Conservation (phyloP, 1,140 invertebrate species). For the Muscidifurax raptorellus region DNA sequence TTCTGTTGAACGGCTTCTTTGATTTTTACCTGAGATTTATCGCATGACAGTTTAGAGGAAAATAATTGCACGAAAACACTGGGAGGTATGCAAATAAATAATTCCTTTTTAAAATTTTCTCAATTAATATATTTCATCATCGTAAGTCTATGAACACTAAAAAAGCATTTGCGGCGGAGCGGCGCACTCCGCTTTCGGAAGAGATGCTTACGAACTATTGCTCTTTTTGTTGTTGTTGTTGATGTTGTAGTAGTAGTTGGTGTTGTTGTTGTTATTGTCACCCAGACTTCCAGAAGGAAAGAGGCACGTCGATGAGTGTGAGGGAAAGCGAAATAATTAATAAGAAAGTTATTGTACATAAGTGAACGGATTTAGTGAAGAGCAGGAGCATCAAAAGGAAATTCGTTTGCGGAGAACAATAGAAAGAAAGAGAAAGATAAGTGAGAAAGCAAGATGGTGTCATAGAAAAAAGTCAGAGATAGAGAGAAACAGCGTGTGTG, state of each 20-base stretch:
- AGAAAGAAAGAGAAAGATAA: conserved; percentile 1
- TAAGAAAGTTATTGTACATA: conserved; percentile 8
- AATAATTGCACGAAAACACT: not conserved
- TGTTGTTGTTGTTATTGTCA: conserved; percentile 41
- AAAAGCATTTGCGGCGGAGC: conserved; percentile 68
- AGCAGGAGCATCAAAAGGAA: not conserved
- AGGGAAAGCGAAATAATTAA: conserved; percentile 23
- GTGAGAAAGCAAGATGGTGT: not conserved
- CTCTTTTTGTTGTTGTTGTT: conserved; percentile 34
- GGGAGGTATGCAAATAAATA: conserved; percentile 34
- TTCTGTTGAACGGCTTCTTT: no score
- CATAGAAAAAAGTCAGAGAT: not conserved
- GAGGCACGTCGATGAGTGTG: conserved; percentile 44
- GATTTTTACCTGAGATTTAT: no score
- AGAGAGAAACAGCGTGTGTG: conserved; percentile 34
- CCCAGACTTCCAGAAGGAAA: conserved; percentile 61
- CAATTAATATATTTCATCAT: conserved; percentile 72
- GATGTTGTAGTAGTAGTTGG: not conserved
- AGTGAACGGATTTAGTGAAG: conserved; percentile 9
- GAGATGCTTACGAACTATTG: conserved; percentile 65
- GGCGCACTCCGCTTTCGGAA: conserved; percentile 63
- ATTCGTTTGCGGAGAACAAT: conserved; percentile 53
- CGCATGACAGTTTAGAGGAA: no score
- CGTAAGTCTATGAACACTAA: conserved; percentile 74
- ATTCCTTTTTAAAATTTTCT: conserved; percentile 51